These are phyloP conservation scores for Meiosimyza decipiens DNA, from an alignment of 2,888 invertebrate species.

Conservation along the genomic window DNA sequence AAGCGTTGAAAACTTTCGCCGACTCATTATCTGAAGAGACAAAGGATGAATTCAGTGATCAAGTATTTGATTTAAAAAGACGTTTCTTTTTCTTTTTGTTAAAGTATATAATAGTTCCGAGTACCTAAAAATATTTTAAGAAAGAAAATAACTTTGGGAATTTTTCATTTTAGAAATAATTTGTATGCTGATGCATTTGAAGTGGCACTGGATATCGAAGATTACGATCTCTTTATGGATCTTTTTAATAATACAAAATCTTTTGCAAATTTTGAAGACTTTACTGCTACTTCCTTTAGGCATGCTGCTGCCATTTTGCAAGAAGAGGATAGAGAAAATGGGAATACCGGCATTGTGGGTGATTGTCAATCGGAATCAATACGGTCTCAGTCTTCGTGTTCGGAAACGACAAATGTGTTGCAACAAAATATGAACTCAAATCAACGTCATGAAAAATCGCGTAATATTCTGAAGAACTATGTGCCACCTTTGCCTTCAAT, in stretches of 20 bases:
- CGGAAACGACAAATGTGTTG: slow-evolving; percentile 63
- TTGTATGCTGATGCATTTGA: slow-evolving; percentile 80
- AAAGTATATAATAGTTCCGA: slow-evolving; percentile 68
- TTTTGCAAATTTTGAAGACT: slow-evolving; percentile 70
- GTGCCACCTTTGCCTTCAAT: slow-evolving; percentile 66
- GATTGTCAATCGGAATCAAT: slow-evolving; percentile 72
- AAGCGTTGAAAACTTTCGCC: slow-evolving; percentile 84
- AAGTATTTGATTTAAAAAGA: slow-evolving; percentile 84
- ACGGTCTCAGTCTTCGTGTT: slow-evolving; percentile 79
- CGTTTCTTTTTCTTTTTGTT: slow-evolving; percentile 88
- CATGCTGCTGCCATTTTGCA: slow-evolving; percentile 71
- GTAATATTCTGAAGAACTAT: slow-evolving; percentile 59
- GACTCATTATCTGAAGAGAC: slow-evolving; percentile 75
- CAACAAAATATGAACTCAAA: slow-evolving; percentile 20
- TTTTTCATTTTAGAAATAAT: slow-evolving; percentile 39
- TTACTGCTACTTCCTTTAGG: slow-evolving; percentile 77
- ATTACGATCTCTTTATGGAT: slow-evolving; percentile 89
- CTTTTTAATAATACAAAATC: slow-evolving; percentile 79
- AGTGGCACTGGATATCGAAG: slow-evolving; percentile 85
- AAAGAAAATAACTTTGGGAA: background rate
- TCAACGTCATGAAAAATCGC: slow-evolving; percentile 48
- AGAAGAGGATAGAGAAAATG: slow-evolving; percentile 53
- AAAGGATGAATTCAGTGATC: slow-evolving; percentile 79
- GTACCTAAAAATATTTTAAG: background rate
- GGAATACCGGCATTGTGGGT: slow-evolving; percentile 49